Percentiles rank a stretch among this genome's conserved stretches.
Conservation (phyloP, 1,140 invertebrate genomes). For the Kradibia gibbosae region DNA sequence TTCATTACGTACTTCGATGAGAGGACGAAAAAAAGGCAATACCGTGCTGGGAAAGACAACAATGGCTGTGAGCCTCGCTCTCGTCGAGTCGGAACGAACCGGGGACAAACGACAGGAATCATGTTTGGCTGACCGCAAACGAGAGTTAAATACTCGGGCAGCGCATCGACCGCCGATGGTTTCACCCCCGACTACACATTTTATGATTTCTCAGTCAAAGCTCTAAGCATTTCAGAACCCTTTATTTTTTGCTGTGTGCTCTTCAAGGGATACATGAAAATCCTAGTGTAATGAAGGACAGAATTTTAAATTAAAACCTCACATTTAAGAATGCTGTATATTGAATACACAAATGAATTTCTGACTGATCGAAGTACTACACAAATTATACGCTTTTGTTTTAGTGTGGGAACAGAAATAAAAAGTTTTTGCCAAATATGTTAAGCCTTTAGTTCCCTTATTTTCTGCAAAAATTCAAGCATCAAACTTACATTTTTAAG, state of each 20-base stretch:
- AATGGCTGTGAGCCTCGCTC: slow-evolving; percentile 45
- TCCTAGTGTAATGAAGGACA: neutral
- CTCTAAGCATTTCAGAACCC: neutral
- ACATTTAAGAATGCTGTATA: neutral
- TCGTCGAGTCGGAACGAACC: slow-evolving; percentile 61
- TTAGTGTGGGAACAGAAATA: no score
- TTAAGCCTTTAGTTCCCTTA: no score
- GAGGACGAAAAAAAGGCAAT: slow-evolving; percentile 12
- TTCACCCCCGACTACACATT: slow-evolving; percentile 20
- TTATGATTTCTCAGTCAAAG: neutral
- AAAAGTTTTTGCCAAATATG: no score
- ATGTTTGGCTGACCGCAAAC: slow-evolving; percentile 68
- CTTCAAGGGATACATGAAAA: neutral
- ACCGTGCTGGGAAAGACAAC: slow-evolving; percentile 13
- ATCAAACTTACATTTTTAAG: no score
- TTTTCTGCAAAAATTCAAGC: no score
- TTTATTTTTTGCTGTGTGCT: neutral
- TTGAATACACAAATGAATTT: neutral
- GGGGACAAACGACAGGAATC: slow-evolving; percentile 72
- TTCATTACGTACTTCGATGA: slow-evolving; percentile 7
- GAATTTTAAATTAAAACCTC: neutral
- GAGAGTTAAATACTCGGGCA: slow-evolving; percentile 34
- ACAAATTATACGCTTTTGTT: no score
- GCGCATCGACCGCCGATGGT: neutral
- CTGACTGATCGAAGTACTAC: neutral